Evolutionary conservation across 2,888 invertebrate genomes (phyloP).

Genomic region (Latrodectus elegans): DNA sequence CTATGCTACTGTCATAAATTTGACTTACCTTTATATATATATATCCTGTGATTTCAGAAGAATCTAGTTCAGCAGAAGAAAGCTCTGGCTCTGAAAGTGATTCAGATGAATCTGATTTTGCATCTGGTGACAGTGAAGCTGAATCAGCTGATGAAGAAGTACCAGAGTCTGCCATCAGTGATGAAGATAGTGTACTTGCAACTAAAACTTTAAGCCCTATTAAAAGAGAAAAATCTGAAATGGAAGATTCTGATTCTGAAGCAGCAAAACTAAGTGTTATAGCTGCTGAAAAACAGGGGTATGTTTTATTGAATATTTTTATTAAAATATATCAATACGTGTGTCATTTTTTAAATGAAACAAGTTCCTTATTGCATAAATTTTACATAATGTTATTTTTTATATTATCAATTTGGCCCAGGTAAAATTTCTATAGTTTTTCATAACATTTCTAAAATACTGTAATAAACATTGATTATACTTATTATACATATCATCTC

Average conservation of each 20-base stretch:
- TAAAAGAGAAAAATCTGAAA: slow-evolving; percentile 32
- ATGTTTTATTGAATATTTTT: background rate
- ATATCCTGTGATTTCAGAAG: slow-evolving; percentile 4
- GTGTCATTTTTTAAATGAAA: background rate
- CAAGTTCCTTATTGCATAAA: no score
- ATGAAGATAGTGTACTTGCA: slow-evolving; percentile 43
- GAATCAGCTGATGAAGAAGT: slow-evolving; percentile 71
- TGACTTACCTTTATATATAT: no score
- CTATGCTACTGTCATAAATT: no score
- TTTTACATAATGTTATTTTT: no score
- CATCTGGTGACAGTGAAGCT: slow-evolving; percentile 70
- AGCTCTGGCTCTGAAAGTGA: slow-evolving; percentile 71
- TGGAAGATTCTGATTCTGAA: slow-evolving; percentile 38
- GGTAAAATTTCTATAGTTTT: no score
- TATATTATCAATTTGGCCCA: no score
- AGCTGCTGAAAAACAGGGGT: slow-evolving; percentile 16
- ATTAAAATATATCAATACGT: background rate
- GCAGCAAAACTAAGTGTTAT: background rate
- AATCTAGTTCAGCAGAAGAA: slow-evolving; percentile 69
- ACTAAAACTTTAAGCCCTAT: slow-evolving; percentile 29
- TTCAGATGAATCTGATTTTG: slow-evolving; percentile 70
- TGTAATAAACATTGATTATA: no score
- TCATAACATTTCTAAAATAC: no score
- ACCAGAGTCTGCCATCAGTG: slow-evolving; percentile 23
- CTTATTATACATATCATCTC: no score